Evolutionary conservation across 2,888 invertebrate species (phyloP).

Genomic region (Noctua comes): DNA sequence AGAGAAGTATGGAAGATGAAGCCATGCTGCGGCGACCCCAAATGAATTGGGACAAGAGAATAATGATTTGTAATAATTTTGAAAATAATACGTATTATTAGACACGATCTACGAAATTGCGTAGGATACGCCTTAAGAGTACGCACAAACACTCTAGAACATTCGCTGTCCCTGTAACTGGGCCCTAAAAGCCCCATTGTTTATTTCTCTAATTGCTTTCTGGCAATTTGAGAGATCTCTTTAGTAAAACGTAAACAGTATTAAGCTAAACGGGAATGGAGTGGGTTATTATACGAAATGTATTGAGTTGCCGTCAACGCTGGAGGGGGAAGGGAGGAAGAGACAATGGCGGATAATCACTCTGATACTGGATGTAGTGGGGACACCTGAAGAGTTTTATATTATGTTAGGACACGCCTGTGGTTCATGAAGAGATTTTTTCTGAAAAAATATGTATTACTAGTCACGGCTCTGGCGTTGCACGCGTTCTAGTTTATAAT

Average conservation of each 20-base stretch:
- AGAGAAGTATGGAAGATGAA: no score
- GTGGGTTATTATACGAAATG: conserved; percentile 31
- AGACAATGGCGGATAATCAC: conserved; percentile 33
- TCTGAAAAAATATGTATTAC: no score
- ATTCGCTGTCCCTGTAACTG: not conserved
- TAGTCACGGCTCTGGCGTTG: no score
- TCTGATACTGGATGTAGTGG: conserved; percentile 1
- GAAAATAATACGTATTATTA: no score
- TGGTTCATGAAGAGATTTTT: no score
- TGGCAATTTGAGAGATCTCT: conserved; percentile 47
- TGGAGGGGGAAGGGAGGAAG: not conserved
- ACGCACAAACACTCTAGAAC: not conserved
- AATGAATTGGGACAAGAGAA: no score
- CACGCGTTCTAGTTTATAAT: no score
- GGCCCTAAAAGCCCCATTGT: conserved; percentile 33
- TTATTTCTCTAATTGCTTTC: conserved; percentile 57
- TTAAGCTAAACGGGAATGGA: conserved; percentile 31
- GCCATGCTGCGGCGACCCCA: no score
- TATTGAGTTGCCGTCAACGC: conserved; percentile 39
- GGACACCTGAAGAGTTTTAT: conserved; percentile 25
- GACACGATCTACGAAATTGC: no score
- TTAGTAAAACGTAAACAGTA: conserved; percentile 55
- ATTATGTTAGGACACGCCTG: conserved; percentile 9
- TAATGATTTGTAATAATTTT: no score
- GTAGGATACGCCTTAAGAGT: not conserved